Evolutionary conservation across 2,888 invertebrate species (phyloP).

Genomic region (Parnassius mnemosyne): DNA sequence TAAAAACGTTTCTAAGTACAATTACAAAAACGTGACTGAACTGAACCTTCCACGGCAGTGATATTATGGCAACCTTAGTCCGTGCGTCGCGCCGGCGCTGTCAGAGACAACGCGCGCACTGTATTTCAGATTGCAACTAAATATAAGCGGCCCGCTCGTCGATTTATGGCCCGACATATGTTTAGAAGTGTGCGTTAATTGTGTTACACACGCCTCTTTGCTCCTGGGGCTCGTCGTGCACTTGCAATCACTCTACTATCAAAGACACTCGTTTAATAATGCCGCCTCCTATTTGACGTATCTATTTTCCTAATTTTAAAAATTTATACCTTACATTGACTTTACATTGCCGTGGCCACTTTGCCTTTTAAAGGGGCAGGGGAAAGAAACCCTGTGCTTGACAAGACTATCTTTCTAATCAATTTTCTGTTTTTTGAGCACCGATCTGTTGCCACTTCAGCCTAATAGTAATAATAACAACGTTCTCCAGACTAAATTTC

Average conservation of each 20-base stretch:
- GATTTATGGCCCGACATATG: conserved; percentile 25
- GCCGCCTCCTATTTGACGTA: too few relatives aligned
- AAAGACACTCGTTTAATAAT: neutral
- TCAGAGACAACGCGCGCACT: neutral
- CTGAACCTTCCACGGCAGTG: neutral
- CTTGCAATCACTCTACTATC: neutral
- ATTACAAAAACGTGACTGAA: too few relatives aligned
- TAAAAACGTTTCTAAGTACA: too few relatives aligned
- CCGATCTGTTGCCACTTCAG: too few relatives aligned
- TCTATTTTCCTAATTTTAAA: too few relatives aligned
- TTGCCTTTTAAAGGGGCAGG: too few relatives aligned
- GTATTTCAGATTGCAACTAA: conserved; percentile 16
- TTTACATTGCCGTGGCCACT: too few relatives aligned
- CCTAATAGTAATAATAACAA: too few relatives aligned
- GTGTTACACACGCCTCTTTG: conserved; percentile 26
- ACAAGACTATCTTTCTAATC: too few relatives aligned
- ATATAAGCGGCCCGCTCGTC: conserved; percentile 25
- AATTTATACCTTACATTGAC: neutral
- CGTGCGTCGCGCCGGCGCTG: neutral
- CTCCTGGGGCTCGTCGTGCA: neutral
- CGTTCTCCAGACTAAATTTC: too few relatives aligned
- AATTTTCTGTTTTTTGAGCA: too few relatives aligned
- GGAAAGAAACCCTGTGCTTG: too few relatives aligned
- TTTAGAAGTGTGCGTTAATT: conserved; percentile 19
- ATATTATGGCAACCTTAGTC: neutral